These are phyloP conservation scores for Onychostoma macrolepis DNA, from an alignment of 2,113 vertebrate species.

Conservation along the genomic window DNA sequence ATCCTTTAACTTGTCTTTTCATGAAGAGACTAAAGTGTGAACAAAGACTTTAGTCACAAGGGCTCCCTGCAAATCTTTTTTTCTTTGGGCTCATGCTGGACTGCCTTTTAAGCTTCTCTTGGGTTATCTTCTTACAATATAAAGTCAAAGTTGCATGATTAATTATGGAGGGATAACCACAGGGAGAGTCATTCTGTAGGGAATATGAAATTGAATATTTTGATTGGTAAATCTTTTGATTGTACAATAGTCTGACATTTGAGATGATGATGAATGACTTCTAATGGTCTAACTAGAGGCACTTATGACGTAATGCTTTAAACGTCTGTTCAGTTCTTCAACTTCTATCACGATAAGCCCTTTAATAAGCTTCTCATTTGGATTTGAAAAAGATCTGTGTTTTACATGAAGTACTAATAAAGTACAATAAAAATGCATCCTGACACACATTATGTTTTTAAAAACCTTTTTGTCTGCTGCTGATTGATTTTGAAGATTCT, in stretches of 20 bases:
- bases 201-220: background rate
- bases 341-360: background rate
- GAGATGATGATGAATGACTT: slow-evolving; percentile 1
- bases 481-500: background rate
- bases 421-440: background rate
- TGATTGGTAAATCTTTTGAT: slow-evolving; percentile 1
- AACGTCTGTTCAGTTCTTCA: background rate
- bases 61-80: slow-evolving; percentile 4
- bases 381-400: background rate
- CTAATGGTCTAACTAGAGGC: background rate
- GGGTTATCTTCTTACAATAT: background rate
- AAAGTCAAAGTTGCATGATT: background rate
- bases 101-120: background rate
- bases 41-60: slow-evolving; percentile 37
- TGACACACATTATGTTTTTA: background rate
- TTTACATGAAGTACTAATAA: background rate
- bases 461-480: background rate
- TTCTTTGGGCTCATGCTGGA: background rate
- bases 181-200: background rate
- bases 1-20: slow-evolving; percentile 38
- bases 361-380: background rate
- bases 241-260: slow-evolving; percentile 22
- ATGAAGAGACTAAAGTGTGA: slow-evolving; percentile 36
- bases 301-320: background rate
- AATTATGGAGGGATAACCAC: slow-evolving; percentile 4